These are phyloP conservation scores for Polylopha cassiicola DNA, from an alignment of 2,888 invertebrate genomes.

Conservation along the genomic window DNA sequence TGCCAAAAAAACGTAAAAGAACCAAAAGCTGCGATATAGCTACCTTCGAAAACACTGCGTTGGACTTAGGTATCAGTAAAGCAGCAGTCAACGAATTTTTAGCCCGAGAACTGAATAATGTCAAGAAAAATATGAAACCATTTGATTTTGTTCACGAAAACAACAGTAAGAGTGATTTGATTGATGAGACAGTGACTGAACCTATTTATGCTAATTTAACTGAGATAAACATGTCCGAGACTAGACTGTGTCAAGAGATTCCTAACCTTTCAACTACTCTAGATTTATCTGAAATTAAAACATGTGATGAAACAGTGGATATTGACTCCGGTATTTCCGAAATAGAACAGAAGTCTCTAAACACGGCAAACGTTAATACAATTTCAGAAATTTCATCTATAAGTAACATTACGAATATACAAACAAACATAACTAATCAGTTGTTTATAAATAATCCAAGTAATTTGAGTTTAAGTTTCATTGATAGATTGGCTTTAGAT, in stretches of 20 bases:
- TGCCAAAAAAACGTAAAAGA: conserved; percentile 63
- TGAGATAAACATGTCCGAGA: conserved; percentile 19
- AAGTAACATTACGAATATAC: conserved; percentile 47
- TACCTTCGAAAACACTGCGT: conserved; percentile 63
- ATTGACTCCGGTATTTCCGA: conserved; percentile 54
- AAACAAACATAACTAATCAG: conserved; percentile 56
- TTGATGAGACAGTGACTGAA: conserved; percentile 28
- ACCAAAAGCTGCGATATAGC: conserved; percentile 56
- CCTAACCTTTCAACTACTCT: too few species aligned
- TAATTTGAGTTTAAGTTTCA: conserved; percentile 64
- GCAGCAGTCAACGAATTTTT: conserved; percentile 58
- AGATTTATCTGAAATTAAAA: conserved; percentile 12
- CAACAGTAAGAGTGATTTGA: conserved; percentile 5
- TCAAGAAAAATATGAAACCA: conserved; percentile 41
- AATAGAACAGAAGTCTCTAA: conserved; percentile 49
- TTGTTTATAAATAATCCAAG: conserved; percentile 55
- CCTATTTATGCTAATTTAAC: conserved; percentile 53
- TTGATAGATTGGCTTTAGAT: conserved; percentile 63
- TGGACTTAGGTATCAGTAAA: conserved; percentile 60
- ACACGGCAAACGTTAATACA: conserved; percentile 28
- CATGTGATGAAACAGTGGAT: conserved; percentile 35
- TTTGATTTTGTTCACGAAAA: conserved; percentile 1
- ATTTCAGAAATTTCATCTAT: conserved; percentile 33
- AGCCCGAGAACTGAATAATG: conserved; percentile 61
- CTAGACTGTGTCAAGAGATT: conserved; percentile 1